Evolutionary conservation across 2,888 invertebrate species (phyloP).

Genomic region (Calliphora vomitoria): DNA sequence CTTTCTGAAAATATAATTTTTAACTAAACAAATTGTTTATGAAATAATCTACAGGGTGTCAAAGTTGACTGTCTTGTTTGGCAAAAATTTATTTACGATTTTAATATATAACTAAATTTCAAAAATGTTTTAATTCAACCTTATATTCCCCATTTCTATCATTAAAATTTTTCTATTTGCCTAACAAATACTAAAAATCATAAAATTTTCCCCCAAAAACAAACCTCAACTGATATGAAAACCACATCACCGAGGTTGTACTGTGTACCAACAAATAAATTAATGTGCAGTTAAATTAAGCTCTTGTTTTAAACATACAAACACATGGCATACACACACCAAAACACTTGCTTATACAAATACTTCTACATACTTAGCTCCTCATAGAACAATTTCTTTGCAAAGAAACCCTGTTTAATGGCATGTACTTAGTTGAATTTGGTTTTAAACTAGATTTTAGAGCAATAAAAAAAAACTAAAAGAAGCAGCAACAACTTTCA

Average conservation of each 20-base stretch:
- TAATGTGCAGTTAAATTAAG: constrained; percentile 48
- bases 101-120: too few species aligned
- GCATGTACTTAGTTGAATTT: constrained; percentile 27
- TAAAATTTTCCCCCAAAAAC: not conserved
- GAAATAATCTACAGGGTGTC: too few species aligned
- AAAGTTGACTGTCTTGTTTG: too few species aligned
- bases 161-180: too few species aligned
- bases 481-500: not conserved
- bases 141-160: too few species aligned
- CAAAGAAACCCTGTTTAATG: constrained; percentile 20
- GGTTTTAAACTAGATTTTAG: constrained; percentile 11
- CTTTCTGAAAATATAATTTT: too few species aligned
- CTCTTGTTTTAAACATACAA: constrained; percentile 2
- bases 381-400: not conserved
- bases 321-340: not conserved
- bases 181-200: constrained; percentile 3
- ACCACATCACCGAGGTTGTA: constrained; percentile 27
- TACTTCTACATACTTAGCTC: not conserved
- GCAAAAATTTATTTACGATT: too few species aligned
- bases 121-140: too few species aligned
- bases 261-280: constrained; percentile 44
- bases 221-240: constrained; percentile 40
- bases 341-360: not conserved
- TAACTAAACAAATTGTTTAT: too few species aligned
- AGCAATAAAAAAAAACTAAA: not conserved